Evolutionary conservation across 2,113 vertebrate species (phyloP), one percentile per base, ranked within the genome.

Genomic region (Malurus elegans): DNA sequence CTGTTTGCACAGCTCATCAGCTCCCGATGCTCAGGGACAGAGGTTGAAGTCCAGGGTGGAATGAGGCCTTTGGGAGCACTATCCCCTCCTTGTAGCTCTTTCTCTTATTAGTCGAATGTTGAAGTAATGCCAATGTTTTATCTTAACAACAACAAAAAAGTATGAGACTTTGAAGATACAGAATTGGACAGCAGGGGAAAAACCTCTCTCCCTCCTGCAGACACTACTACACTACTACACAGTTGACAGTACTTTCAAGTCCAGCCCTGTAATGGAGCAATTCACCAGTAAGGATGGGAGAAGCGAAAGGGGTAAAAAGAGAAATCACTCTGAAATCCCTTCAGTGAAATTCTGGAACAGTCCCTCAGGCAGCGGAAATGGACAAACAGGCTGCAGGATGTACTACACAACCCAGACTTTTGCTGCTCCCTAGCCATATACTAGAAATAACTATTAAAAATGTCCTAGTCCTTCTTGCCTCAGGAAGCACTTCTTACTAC

Each of bases 291-390:
- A 78, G 45, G 25, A 71, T 38, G 32, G 21, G 53, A 74, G 69
- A 86, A 88, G 36, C 21, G 91, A 71, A 81, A 92, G 25, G 60
- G 64, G 44, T 92, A 94, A 90, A 96, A 86, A 34, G 56, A 89
- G 67, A 88, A 95, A 76, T 62, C 31, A 47, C 18, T 65, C 50
- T 66, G 79, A 91, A 92, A 93, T 34, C 44, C 67, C 69, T 86
- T 83, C 65, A 92, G 71, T 53, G 51, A 70, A 86, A 88, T 54
- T 70, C 75, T 84, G 79, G 40, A 86, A 74, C 18, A 60, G 56
- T 69, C 40, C 72, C 65, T 71, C 51, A 57, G 93, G 72, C 82
- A 88, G 80, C 50, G 48, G 79, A 90, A 90, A 96, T 58, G 36
- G 94, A 64, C 54, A 90, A 92, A 93, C 32, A 54, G 95, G 74